Percentiles rank a stretch among this genome's conserved stretches.
These are phyloP conservation scores for Gracilinanus agilis DNA, from an alignment of 2,113 vertebrate species.

Conservation along the genomic window DNA sequence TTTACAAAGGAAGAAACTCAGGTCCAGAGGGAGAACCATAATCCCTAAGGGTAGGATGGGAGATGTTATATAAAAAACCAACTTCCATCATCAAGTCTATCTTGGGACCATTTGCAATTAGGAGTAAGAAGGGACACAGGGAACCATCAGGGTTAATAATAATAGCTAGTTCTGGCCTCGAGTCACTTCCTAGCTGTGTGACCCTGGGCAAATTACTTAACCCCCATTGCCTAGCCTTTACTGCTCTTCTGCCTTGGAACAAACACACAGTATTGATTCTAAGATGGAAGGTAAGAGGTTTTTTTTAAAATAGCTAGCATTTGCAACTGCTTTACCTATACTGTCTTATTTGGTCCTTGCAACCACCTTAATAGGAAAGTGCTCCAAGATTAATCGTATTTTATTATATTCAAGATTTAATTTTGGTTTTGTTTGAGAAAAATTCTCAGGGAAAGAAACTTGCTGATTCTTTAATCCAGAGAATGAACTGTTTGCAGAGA, in stretches of 20 bases:
- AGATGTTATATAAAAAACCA: background rate
- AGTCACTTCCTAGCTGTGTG: too few species aligned
- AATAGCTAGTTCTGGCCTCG: background rate
- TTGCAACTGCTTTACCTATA: background rate
- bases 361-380: background rate
- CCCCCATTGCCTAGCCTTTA: too few species aligned
- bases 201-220: too few species aligned
- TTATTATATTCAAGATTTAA: too few species aligned
- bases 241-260: too few species aligned
- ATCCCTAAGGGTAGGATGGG: background rate
- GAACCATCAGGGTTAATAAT: background rate
- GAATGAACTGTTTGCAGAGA: too few species aligned
- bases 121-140: background rate
- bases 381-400: too few species aligned
- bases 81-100: background rate
- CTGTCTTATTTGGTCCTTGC: background rate
- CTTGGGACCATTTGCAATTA: background rate
- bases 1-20: background rate
- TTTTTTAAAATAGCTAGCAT: background rate
- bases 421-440: too few species aligned
- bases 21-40: background rate
- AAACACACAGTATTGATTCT: too few species aligned
- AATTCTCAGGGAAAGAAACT: too few species aligned
- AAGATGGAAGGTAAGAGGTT: too few species aligned
- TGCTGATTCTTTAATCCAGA: too few species aligned